Conservation (phyloP, 2,888 invertebrate genomes). For the Craniophora ligustri region DNA sequence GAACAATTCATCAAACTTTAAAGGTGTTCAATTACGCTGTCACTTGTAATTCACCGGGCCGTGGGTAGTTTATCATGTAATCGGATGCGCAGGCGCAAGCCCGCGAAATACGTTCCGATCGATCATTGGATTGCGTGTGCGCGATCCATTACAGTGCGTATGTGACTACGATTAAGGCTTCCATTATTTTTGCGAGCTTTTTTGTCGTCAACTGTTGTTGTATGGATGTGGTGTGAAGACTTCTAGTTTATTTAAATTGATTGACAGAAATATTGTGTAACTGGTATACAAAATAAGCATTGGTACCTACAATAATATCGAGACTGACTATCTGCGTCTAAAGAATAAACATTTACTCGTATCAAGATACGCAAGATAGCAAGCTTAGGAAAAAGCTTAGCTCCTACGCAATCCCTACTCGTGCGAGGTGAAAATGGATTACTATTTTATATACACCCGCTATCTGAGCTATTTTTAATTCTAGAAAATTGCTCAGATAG, state of each 20-base stretch:
- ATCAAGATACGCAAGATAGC: too few species aligned
- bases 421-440: conserved; percentile 54
- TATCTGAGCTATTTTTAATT: conserved; percentile 40
- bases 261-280: too few species aligned
- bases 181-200: conserved; percentile 25
- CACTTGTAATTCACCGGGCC: conserved; percentile 57
- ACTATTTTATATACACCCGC: conserved; percentile 26
- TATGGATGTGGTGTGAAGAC: background rate
- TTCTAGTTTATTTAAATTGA: too few species aligned
- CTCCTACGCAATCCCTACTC: conserved; percentile 25
- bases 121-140: conserved; percentile 60
- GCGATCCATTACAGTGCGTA: conserved; percentile 58
- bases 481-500: too few species aligned
- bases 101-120: conserved; percentile 44
- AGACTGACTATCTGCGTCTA: too few species aligned
- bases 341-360: too few species aligned
- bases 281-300: too few species aligned
- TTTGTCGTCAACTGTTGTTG: background rate
- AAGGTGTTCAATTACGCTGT: conserved; percentile 63
- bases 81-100: conserved; percentile 55
- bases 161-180: conserved; percentile 43
- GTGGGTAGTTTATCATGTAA: conserved; percentile 57
- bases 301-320: too few species aligned
- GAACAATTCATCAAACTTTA: conserved; percentile 50
- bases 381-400: conserved; percentile 21